A percentile compares a stretch with the other conserved stretches of the same genome.
phyloP scores from a whole-genome alignment of 2,797 vertebrate species.

The Coracias cyanogaster region DNA sequence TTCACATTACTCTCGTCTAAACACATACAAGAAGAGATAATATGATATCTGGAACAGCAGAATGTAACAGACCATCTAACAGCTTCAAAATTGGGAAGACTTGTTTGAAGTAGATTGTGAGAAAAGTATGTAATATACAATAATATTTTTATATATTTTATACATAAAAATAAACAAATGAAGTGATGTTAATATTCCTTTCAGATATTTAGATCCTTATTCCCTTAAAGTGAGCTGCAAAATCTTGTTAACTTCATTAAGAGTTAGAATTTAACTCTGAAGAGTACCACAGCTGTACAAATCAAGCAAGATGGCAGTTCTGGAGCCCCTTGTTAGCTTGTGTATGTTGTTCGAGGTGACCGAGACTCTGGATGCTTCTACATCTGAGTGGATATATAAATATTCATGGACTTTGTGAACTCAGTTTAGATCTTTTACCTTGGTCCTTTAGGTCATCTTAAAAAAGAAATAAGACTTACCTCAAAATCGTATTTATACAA shows the following conservation, averaged over 20 bases:
- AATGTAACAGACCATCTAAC: not conserved
- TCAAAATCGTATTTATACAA: not conserved
- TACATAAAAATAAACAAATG: not conserved
- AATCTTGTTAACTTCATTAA: not conserved
- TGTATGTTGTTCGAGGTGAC: not conserved
- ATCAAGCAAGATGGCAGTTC: not conserved
- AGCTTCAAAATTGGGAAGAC: not conserved
- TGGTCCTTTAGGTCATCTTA: not conserved
- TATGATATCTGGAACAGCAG: not conserved
- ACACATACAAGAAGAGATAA: not conserved
- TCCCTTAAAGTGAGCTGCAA: not conserved
- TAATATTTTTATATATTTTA: too few relatives aligned
- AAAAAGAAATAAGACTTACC: not conserved
- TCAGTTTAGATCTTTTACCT: not conserved
- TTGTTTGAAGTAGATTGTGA: not conserved
- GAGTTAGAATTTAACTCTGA: not conserved
- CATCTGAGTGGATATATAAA: not conserved
- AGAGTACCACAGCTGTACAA: not conserved
- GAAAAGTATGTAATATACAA: not conserved
- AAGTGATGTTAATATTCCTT: not conserved
- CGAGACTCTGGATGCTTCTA: not conserved
- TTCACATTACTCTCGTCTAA: not conserved
- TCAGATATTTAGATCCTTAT: not conserved
- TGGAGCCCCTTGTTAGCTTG: not conserved
- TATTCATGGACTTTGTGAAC: not conserved